Conservation (phyloP, 1,140 invertebrate genomes). For the Aphelenchoides fujianensis region DNA sequence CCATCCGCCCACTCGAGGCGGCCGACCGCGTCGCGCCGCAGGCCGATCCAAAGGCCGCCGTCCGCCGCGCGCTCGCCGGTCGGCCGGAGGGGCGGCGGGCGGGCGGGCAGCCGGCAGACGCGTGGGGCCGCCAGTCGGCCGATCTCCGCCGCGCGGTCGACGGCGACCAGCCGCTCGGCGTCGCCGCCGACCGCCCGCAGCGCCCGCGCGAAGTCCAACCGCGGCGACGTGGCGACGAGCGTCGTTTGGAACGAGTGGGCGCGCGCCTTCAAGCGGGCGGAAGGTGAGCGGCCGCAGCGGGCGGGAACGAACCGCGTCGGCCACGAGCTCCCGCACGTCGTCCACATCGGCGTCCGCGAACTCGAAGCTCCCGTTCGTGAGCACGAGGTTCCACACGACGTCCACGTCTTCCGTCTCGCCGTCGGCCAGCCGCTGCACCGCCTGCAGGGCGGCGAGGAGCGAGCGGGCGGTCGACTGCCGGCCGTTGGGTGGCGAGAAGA, state of each 20-base stretch:
- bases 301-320: not conserved
- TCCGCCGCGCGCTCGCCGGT: not conserved
- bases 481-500: not conserved
- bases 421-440: not conserved
- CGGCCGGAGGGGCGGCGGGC: no score
- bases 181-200: not conserved
- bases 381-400: not conserved
- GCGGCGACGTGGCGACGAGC: not conserved
- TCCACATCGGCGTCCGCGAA: not conserved
- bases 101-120: not conserved
- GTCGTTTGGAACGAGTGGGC: not conserved
- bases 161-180: not conserved
- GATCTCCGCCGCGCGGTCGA: not conserved
- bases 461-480: not conserved
- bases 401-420: conserved; percentile 5
- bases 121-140: not conserved
- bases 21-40: not conserved
- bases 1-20: conserved; percentile 1
- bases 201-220: not conserved
- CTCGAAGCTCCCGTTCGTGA: not conserved
- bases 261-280: not conserved
- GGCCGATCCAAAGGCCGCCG: conserved; percentile 11
- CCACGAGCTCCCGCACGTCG: not conserved
- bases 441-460: not conserved
- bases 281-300: not conserved